phyloP scores from a whole-genome alignment of 2,797 vertebrate species.

The Gymnothorax reevesii region DNA sequence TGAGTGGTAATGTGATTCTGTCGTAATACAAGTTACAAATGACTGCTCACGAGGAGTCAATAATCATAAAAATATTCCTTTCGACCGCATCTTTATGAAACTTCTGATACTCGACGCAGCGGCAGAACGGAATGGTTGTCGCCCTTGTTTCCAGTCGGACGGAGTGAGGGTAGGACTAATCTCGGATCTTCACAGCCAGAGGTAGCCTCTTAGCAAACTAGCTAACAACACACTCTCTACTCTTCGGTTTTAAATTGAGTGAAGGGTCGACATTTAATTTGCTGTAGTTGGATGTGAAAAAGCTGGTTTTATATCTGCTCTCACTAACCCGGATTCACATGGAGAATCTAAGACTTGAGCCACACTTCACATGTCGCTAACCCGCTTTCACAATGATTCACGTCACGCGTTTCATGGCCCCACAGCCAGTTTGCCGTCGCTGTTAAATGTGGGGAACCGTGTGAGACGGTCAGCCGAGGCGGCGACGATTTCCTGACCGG shows the following conservation, averaged over 20 bases:
- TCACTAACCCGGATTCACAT: background rate
- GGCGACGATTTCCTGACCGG: background rate
- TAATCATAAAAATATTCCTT: background rate
- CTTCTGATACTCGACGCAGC: background rate
- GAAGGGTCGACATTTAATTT: background rate
- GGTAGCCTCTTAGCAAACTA: background rate
- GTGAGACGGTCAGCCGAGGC: background rate
- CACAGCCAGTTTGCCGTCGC: background rate
- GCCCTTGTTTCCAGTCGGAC: slow-evolving; percentile 21
- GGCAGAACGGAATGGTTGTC: slow-evolving; percentile 14
- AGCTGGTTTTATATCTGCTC: background rate
- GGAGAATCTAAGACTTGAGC: background rate
- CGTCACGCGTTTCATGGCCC: background rate
- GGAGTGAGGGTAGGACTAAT: background rate
- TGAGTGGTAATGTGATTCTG: background rate
- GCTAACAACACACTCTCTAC: background rate
- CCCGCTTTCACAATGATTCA: background rate
- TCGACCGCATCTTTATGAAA: background rate
- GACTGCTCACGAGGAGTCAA: background rate
- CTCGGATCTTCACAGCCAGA: background rate
- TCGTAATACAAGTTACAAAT: background rate
- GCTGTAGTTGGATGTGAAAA: background rate
- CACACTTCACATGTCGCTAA: background rate
- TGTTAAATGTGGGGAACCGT: background rate
- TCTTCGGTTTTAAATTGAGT: background rate